These are phyloP conservation scores for Colius striatus DNA, from an alignment of 2,113 vertebrate species.

Conservation along the genomic window DNA sequence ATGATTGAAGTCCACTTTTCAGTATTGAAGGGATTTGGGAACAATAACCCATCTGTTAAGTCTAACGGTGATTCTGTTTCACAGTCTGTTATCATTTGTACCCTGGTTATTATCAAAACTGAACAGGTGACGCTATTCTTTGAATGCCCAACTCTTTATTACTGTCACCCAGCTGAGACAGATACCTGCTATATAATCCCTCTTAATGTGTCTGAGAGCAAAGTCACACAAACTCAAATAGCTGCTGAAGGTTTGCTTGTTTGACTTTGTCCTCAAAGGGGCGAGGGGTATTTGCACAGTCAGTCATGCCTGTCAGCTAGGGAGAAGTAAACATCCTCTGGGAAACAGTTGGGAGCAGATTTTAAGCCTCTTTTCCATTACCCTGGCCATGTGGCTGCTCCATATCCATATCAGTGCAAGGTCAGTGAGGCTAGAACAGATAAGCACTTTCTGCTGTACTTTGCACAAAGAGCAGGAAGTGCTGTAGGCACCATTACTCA, in stretches of 20 bases:
- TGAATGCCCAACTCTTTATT: neutral
- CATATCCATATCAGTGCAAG: accelerated
- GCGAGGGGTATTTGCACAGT: neutral
- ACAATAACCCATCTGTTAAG: neutral
- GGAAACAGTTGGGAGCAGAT: neutral
- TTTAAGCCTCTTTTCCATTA: slow-evolving; percentile 12
- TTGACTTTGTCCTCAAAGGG: neutral
- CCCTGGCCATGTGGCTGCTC: neutral
- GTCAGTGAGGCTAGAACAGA: neutral
- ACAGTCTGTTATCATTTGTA: neutral
- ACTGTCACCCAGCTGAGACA: neutral
- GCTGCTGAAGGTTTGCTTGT: neutral
- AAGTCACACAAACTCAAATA: neutral
- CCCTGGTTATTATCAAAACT: neutral
- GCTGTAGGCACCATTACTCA: neutral
- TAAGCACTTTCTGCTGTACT: neutral
- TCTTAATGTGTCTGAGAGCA: neutral
- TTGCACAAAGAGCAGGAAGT: neutral
- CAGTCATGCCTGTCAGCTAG: neutral
- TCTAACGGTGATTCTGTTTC: neutral
- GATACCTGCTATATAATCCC: neutral
- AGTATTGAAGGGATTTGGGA: neutral
- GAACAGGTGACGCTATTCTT: neutral
- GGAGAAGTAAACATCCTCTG: slow-evolving; percentile 14
- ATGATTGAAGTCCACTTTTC: neutral